Percentiles rank a stretch among this genome's conserved stretches.
These are phyloP conservation scores for Aleadryas rufinucha DNA, from an alignment of 2,113 vertebrate species.

Conservation along the genomic window DNA sequence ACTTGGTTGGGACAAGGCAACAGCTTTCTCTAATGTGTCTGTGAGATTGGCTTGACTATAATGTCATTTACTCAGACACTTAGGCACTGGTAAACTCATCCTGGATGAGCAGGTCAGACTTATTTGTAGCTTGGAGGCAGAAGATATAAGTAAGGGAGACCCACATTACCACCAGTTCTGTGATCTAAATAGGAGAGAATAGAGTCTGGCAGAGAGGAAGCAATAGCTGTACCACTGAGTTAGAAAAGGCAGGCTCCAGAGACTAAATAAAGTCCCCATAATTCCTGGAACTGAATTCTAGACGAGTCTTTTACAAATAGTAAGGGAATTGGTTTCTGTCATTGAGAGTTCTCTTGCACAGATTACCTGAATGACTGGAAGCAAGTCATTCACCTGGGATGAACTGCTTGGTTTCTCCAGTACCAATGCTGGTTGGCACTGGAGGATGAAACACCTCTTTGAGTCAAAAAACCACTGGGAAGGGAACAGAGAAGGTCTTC, in stretches of 20 bases:
- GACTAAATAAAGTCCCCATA: background rate
- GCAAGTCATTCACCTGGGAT: background rate
- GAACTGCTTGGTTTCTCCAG: background rate
- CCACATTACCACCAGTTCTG: background rate
- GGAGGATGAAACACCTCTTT: background rate
- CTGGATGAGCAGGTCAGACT: background rate
- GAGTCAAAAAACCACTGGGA: background rate
- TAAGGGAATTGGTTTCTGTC: background rate
- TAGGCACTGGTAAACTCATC: background rate
- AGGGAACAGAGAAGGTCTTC: background rate
- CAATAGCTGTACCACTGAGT: background rate
- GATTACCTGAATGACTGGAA: background rate
- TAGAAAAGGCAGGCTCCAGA: background rate
- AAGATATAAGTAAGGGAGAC: background rate
- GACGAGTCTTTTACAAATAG: background rate
- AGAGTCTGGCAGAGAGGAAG: background rate
- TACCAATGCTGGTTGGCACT: rapidly evolving
- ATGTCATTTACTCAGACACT: background rate
- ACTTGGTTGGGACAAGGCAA: background rate
- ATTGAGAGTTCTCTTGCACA: background rate
- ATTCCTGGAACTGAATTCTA: background rate
- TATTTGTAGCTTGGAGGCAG: background rate
- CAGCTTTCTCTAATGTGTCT: background rate
- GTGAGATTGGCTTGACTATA: background rate
- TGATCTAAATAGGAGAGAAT: background rate